Base-by-base conservation (phyloP, 53 echinoderm and acorn worm genomes). In the Holothuria leucospilota region DNA sequence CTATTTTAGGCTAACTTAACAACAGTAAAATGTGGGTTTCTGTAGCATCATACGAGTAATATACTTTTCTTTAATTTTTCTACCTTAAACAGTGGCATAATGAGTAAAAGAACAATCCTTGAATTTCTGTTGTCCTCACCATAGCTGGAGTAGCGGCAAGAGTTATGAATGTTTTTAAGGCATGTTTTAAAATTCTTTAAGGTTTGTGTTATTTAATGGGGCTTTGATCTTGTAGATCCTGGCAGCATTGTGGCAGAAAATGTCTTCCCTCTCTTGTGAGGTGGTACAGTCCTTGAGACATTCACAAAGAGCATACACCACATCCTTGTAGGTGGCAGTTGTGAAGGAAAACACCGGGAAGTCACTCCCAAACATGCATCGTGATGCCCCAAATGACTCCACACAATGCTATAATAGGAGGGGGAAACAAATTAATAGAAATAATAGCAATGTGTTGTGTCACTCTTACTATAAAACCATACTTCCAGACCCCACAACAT, bases 321-420 rank as follows among this genome's bases (percentile, higher is more conserved):
- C 85, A 39, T 91, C 86, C 52, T 41, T 65, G 73, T 93, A 93
- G 20, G 86, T 85, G 82, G 88, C 90, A 70, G 72, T 87, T 10
- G 83, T 87, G 85, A 81, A 18, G 53, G 64, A 85, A 82, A 90
- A 93, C 30, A 93, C 93, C 18, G 93, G 93, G 88, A 88, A 93
- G 85, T 93, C 91, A 62, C 93, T 91, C 7, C 90, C 93, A 60
- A 88, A 93, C 52, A 93, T 79, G 62, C 93, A 93, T 20, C 93
- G 51, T 0, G 91, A 63, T 1, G 93, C 93, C 34, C 93, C 93
- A 68, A 93, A 93, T 28, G 39, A n/a, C 67, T 93, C 73, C 25
- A 93, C 88, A 75, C 88, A 91, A 72, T 90, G 90, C 93, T 93
- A 74, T 51, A 59, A 63, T 30, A 46, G 38, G 40, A 4, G 34